Base-by-base conservation (phyloP, 1,140 invertebrate genomes). In the Macrocentrus cingulum region DNA sequence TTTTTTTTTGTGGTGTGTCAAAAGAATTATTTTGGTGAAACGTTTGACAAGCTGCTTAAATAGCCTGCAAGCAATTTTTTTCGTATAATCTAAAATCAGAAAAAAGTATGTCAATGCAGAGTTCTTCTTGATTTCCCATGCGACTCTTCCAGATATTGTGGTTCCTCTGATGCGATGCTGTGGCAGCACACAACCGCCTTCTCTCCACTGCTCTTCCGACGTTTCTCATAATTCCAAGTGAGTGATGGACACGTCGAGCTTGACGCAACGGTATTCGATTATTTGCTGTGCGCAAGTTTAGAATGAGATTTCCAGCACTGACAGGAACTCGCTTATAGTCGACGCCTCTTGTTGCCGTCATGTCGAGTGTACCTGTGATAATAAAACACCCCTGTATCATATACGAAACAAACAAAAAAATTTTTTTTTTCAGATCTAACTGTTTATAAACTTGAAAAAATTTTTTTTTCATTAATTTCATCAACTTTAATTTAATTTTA, bases 221-320 rank as follows among this genome's bases (percentile, higher is more conserved):
- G 13, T 59, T 45, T 42, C 52, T 59, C 48, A 56, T 62, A 62
- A 62, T 62, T 59, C 46, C 16, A 29, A 11, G 41, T 56, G 61
- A 62, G 39, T 59, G 61, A 62, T 62, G 45, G 56, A 59, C 48
- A 45, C 44, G 50, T 39, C 16, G 11, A n/a, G 37, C 45, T 36
- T 29, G 42, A 60, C 37, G 34, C 45, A 46, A 8, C 51, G 16
- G 9, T 42, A 56, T 60, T 60, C 52, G 59, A 60, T 60, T 60
- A 59, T 59, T 42, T 36, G 44, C 8, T 51, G 32, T 32, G 49
- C 49, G 37, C 32, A 19, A 34, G 9, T 29, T 34, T 18, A 34
- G 22, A 34, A 49, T 29, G 23, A 49, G 23, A 49, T 49, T 29
- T 49, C 22, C 23, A 51, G 32, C 49, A 8, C 18, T 36, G 4